Evolutionary conservation across 1,140 invertebrate species (phyloP).

Genomic region (Camponotus pennsylvanicus): DNA sequence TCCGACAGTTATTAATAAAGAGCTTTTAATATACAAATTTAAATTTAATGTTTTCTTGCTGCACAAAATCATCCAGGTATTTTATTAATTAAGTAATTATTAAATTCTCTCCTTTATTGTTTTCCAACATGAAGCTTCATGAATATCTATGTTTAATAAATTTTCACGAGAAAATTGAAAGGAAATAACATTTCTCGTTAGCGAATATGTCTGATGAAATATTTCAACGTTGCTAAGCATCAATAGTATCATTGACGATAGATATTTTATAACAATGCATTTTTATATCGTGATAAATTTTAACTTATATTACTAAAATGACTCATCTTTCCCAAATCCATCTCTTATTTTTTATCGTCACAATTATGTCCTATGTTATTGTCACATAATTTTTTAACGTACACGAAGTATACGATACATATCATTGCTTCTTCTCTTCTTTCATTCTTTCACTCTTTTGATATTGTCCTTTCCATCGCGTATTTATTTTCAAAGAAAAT

Average conservation of each 20-base stretch:
- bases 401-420: background rate
- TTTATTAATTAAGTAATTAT: background rate
- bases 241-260: background rate
- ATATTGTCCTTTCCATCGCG: background rate
- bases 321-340: background rate
- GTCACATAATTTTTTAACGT: slow-evolving; percentile 21
- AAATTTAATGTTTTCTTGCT: slow-evolving; percentile 8
- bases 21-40: background rate
- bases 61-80: background rate
- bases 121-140: background rate
- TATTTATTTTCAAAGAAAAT: slow-evolving; percentile 4
- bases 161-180: background rate
- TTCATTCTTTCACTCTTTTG: background rate
- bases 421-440: background rate
- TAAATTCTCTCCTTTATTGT: background rate
- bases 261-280: slow-evolving; percentile 28
- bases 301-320: slow-evolving; percentile 63
- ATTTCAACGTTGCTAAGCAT: background rate
- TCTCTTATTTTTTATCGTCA: background rate
- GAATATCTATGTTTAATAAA: background rate
- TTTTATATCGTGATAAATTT: slow-evolving; percentile 34
- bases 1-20: slow-evolving; percentile 8
- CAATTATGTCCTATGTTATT: slow-evolving; percentile 12
- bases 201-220: background rate
- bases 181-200: background rate